Percentiles rank a stretch among this genome's conserved stretches.
Conservation (phyloP, 2,113 vertebrate genomes). For the Nestor notabilis region DNA sequence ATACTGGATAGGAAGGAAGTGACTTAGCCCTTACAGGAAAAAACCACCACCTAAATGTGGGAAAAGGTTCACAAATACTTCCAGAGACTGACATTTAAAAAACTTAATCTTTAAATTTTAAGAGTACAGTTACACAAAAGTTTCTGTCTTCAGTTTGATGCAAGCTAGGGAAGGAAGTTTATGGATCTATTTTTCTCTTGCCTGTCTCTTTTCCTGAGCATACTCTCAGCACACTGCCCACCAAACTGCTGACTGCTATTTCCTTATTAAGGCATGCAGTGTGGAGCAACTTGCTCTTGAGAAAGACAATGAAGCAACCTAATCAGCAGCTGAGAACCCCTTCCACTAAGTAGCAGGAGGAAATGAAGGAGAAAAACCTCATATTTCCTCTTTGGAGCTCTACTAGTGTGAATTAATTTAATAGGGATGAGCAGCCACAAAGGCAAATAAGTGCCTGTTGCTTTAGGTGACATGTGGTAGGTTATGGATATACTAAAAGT, state of each 20-base stretch:
- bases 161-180: not conserved
- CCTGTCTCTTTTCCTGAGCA: not conserved
- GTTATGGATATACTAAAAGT: not conserved
- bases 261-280: not conserved
- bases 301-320: not conserved
- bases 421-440: slow-evolving; percentile 42
- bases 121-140: not conserved
- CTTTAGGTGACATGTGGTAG: not conserved
- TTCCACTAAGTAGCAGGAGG: slow-evolving; percentile 6
- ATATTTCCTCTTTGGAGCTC: slow-evolving; percentile 39
- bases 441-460: not conserved
- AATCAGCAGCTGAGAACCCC: slow-evolving; percentile 8
- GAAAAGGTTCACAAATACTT: not conserved
- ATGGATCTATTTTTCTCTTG: not conserved
- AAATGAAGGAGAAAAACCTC: slow-evolving; percentile 33
- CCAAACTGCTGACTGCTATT: not conserved
- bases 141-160: not conserved
- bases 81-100: not conserved
- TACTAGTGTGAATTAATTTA: slow-evolving; percentile 45
- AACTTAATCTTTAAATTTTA: not conserved
- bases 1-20: not conserved
- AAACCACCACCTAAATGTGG: not conserved
- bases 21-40: not conserved
- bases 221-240: not conserved
- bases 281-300: not conserved